Conservation (phyloP, 2,888 invertebrate genomes). For the Polydrusus cervinus region DNA sequence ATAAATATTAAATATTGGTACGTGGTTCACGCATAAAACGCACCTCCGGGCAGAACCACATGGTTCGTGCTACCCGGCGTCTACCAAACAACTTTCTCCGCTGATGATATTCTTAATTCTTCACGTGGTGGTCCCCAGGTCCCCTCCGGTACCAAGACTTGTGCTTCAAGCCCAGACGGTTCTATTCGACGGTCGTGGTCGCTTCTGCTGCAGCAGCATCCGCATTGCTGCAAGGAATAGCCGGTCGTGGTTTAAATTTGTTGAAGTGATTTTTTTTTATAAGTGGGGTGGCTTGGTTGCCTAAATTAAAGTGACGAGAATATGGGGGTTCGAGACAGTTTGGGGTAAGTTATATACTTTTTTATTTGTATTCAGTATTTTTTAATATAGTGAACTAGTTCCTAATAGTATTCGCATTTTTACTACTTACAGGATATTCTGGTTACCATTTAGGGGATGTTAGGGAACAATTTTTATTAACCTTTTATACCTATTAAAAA, state of each 20-base stretch:
- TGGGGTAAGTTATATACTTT: constrained; percentile 5
- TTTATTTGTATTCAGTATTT: background rate
- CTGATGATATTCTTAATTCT: constrained; percentile 44
- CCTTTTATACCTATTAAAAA: too few species aligned
- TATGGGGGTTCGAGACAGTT: constrained; percentile 3
- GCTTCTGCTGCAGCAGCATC: constrained; percentile 31
- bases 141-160: constrained; percentile 13
- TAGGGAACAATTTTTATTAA: too few species aligned
- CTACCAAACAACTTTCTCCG: constrained; percentile 48
- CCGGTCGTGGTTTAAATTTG: background rate
- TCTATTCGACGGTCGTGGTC: constrained; percentile 34
- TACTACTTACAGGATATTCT: too few species aligned
- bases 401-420: too few species aligned
- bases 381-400: too few species aligned
- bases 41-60: constrained; percentile 10
- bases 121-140: constrained; percentile 38
- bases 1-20: background rate
- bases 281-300: background rate
- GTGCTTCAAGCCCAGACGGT: constrained; percentile 34
- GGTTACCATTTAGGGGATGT: too few species aligned
- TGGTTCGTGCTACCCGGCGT: constrained; percentile 9
- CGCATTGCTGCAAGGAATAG: constrained; percentile 5
- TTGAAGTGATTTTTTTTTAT: constrained; percentile 9
- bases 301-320: background rate
- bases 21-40: constrained; percentile 10